These are phyloP conservation scores for Thymelicus lineola DNA, from an alignment of 2,888 invertebrate species.

Conservation along the genomic window DNA sequence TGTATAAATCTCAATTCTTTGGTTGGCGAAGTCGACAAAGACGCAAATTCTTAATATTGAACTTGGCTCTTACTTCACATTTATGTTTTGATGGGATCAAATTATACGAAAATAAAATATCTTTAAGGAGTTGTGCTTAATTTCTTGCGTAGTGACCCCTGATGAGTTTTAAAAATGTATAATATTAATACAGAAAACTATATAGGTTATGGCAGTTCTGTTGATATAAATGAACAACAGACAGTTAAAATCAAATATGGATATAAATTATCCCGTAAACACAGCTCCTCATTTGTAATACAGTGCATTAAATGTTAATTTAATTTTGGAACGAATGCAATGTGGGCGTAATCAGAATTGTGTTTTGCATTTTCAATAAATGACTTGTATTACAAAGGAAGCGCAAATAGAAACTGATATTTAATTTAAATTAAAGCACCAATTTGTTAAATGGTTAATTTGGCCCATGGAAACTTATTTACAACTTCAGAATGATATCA, in stretches of 20 bases:
- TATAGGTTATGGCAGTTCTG: not conserved
- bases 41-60: no score
- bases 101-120: no score
- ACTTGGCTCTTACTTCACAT: no score
- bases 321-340: slow-evolving; percentile 26
- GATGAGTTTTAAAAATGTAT: not conserved
- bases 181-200: no score
- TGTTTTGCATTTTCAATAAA: slow-evolving; percentile 28
- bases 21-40: no score
- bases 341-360: slow-evolving; percentile 34
- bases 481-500: no score
- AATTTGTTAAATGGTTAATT: not conserved
- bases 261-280: slow-evolving; percentile 26
- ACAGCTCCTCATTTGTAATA: slow-evolving; percentile 32
- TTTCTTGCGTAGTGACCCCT: no score
- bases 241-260: slow-evolving; percentile 28
- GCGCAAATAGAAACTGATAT: not conserved
- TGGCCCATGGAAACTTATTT: no score
- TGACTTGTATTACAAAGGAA: slow-evolving; percentile 7
- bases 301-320: slow-evolving; percentile 36
- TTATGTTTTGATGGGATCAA: no score
- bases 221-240: slow-evolving; percentile 17
- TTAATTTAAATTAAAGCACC: not conserved
- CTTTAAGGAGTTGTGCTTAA: no score
- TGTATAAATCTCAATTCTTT: no score